Conservation (phyloP, 2,797 vertebrate species). For the Stomatorhinus walkeri region DNA sequence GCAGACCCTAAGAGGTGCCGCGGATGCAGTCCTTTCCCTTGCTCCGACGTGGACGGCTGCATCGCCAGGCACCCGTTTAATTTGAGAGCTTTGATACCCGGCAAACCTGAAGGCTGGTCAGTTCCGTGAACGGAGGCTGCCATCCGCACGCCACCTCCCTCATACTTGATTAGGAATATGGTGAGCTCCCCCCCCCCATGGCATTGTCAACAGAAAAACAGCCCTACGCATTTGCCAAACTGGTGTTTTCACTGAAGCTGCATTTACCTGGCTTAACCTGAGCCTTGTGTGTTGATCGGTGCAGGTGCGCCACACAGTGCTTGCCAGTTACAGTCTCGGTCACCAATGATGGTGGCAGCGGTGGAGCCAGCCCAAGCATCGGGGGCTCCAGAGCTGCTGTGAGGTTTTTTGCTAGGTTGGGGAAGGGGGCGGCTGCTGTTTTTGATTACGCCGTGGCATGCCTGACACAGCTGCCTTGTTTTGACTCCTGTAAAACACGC, state of each 20-base stretch:
- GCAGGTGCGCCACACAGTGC: not conserved
- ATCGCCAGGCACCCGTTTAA: slow-evolving; percentile 89
- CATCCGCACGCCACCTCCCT: slow-evolving; percentile 90
- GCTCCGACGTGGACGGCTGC: slow-evolving; percentile 82
- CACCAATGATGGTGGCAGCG: not conserved
- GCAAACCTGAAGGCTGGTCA: slow-evolving; percentile 91
- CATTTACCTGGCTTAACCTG: slow-evolving; percentile 61
- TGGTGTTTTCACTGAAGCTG: slow-evolving; percentile 72
- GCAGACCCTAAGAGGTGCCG: slow-evolving; percentile 90
- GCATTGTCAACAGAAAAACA: slow-evolving; percentile 46
- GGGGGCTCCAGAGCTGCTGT: slow-evolving; percentile 34
- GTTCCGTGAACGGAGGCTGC: slow-evolving; percentile 98
- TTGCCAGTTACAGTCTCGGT: not conserved
- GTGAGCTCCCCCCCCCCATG: not conserved
- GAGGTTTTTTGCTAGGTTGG: not conserved
- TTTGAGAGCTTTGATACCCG: slow-evolving; percentile 99
- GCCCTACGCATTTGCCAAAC: slow-evolving; percentile 85
- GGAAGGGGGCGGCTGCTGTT: slow-evolving; percentile 37
- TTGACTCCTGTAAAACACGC: slow-evolving; percentile 47
- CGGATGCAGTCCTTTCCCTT: slow-evolving; percentile 78
- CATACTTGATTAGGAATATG: slow-evolving; percentile 83
- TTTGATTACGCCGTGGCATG: slow-evolving; percentile 62
- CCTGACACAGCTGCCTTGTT: slow-evolving; percentile 53
- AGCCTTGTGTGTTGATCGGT: slow-evolving; percentile 50
- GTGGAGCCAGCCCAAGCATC: not conserved